Conservation (phyloP, 2,797 vertebrate genomes). For the Tarsius wallacei region DNA sequence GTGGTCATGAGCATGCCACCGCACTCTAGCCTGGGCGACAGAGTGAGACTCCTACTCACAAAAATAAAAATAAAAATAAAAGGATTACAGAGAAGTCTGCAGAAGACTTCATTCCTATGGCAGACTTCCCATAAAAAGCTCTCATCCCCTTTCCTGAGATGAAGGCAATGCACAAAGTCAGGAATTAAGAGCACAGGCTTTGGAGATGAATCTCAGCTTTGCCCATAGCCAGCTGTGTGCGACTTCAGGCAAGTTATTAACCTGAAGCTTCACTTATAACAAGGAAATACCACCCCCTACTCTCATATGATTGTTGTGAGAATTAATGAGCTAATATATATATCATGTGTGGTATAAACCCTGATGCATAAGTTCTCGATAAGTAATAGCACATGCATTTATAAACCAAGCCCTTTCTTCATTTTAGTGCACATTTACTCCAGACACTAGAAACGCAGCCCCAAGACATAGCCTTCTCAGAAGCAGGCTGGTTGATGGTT, state of each 20-base stretch:
- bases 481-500: neutral
- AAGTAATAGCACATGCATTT: neutral
- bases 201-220: neutral
- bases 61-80: neutral
- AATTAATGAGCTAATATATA: neutral
- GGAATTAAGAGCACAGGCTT: neutral
- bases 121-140: slow-evolving; percentile 27
- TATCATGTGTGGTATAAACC: neutral
- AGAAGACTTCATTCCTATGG: neutral
- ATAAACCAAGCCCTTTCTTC: neutral
- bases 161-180: neutral
- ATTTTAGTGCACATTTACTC: neutral
- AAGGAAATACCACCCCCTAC: neutral
- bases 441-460: slow-evolving; percentile 51
- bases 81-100: neutral
- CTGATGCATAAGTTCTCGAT: neutral
- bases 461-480: neutral
- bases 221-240: neutral
- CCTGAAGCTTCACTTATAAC: slow-evolving; percentile 9
- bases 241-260: neutral
- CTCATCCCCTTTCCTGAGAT: neutral
- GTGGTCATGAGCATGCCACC: no score
- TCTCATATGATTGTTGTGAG: neutral
- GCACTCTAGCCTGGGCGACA: no score
- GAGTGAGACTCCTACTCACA: no score